Percentiles rank a stretch among this genome's conserved stretches.
Evolutionary conservation across 1,140 invertebrate genomes (phyloP).

Genomic region (Camponotus pennsylvanicus): DNA sequence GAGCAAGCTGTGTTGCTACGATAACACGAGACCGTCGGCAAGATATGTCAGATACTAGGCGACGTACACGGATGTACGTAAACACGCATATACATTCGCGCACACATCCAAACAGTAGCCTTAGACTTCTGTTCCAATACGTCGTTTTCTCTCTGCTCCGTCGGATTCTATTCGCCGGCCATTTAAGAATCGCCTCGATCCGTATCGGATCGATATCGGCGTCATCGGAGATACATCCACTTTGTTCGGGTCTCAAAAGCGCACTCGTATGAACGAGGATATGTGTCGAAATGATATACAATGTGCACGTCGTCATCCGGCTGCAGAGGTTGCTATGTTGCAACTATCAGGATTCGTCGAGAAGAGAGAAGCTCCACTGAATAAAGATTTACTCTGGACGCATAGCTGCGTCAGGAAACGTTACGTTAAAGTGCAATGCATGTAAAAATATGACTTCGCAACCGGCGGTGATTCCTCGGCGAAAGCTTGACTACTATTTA

Average conservation of each 20-base stretch:
- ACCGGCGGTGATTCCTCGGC: neutral
- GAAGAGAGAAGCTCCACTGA: constrained; percentile 26
- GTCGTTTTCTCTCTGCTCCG: constrained; percentile 41
- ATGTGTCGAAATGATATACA: constrained; percentile 44
- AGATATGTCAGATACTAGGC: constrained; percentile 58
- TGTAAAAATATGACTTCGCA: constrained; percentile 16
- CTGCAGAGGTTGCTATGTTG: constrained; percentile 16
- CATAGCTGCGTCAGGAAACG: constrained; percentile 17
- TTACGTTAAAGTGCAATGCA: constrained; percentile 1
- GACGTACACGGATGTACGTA: neutral
- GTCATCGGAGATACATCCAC: neutral
- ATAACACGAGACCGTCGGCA: constrained; percentile 71
- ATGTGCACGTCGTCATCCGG: constrained; percentile 42
- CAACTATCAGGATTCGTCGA: constrained; percentile 27
- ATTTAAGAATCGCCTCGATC: constrained; percentile 46
- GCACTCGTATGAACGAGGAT: constrained; percentile 20
- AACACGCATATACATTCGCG: constrained; percentile 27
- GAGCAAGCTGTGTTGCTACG: constrained; percentile 77
- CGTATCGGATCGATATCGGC: constrained; percentile 26
- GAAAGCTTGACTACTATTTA: neutral
- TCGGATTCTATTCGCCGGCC: constrained; percentile 52
- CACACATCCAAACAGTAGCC: constrained; percentile 16
- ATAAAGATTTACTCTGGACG: constrained; percentile 53
- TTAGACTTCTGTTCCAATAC: constrained; percentile 66
- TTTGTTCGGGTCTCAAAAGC: constrained; percentile 39